A percentile compares a stretch with the other conserved stretches of the same genome.
Conservation (phyloP, 2,113 vertebrate species). For the Megaptera novaeangliae region DNA sequence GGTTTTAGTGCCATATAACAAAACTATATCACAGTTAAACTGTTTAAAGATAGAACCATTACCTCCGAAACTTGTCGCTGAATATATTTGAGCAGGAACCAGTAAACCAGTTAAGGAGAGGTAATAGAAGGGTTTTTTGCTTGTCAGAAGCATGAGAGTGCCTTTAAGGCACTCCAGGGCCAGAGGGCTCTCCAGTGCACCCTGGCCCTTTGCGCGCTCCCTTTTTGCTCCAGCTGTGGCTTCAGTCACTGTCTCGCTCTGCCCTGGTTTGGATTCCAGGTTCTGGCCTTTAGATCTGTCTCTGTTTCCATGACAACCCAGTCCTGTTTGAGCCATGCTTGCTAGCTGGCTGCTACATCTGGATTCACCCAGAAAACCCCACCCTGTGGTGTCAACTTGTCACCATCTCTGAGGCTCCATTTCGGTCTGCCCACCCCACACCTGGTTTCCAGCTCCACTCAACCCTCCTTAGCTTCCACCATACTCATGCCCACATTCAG, state of each 20-base stretch:
- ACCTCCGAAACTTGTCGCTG: neutral
- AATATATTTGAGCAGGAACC: neutral
- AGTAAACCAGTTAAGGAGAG: neutral
- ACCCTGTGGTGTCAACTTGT: neutral
- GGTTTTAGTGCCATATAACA: neutral
- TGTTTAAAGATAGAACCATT: neutral
- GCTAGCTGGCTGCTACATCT: neutral
- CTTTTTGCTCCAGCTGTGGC: neutral
- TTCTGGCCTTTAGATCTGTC: slow-evolving; percentile 31
- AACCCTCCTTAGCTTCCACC: neutral
- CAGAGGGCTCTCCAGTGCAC: neutral
- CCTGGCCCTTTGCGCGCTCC: rapidly evolving
- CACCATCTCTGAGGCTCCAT: neutral
- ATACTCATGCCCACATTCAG: neutral
- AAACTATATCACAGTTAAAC: neutral
- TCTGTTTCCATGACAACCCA: slow-evolving; percentile 63
- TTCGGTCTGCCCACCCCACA: neutral
- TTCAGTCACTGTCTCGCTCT: neutral
- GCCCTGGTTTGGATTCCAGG: slow-evolving; percentile 16
- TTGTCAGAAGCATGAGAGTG: neutral
- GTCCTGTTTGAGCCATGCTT: neutral
- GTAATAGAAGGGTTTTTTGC: neutral
- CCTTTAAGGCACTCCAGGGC: neutral
- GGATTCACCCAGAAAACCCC: neutral
- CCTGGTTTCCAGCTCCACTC: neutral